Evolutionary conservation across 2,113 vertebrate genomes (phyloP).

Genomic region (Corythoichthys haematopterus): DNA sequence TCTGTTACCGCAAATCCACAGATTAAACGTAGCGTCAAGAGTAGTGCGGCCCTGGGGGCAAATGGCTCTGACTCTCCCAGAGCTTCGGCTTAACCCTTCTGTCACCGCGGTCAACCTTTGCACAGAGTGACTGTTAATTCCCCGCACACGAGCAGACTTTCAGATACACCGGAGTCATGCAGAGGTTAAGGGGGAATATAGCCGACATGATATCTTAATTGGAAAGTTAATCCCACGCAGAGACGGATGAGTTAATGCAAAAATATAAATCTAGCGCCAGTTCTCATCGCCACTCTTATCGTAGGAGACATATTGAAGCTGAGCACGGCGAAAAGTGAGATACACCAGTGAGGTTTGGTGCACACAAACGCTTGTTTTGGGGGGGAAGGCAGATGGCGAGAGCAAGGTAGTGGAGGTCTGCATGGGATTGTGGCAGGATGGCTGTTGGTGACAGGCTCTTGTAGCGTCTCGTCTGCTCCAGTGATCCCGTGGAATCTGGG

Average conservation of each 20-base stretch:
- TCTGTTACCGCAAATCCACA: conserved; percentile 75
- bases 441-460: conserved; percentile 61
- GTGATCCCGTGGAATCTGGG: conserved; percentile 74
- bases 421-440: conserved; percentile 46
- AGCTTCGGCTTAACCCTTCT: conserved; percentile 65
- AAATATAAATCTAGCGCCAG: conserved; percentile 21
- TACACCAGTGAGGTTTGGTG: conserved; percentile 11
- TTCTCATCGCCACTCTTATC: conserved; percentile 20
- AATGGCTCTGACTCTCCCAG: conserved; percentile 58
- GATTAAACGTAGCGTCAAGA: conserved; percentile 69
- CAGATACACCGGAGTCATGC: conserved; percentile 50
- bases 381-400: conserved; percentile 26
- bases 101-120: conserved; percentile 34
- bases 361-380: not conserved
- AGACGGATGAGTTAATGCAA: conserved; percentile 36
- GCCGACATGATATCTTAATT: conserved; percentile 74
- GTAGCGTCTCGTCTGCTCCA: conserved; percentile 66
- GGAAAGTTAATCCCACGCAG: conserved; percentile 64
- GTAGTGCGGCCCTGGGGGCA: conserved; percentile 47
- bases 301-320: conserved; percentile 6
- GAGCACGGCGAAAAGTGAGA: not conserved
- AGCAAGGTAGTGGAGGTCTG: conserved; percentile 32
- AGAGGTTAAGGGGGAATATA: conserved; percentile 43
- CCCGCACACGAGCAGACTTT: conserved; percentile 38
- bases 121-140: conserved; percentile 57